A percentile compares a stretch with the other conserved stretches of the same genome.
Conservation (phyloP, 2,113 vertebrate genomes). For the Sphyrna mokarran region DNA sequence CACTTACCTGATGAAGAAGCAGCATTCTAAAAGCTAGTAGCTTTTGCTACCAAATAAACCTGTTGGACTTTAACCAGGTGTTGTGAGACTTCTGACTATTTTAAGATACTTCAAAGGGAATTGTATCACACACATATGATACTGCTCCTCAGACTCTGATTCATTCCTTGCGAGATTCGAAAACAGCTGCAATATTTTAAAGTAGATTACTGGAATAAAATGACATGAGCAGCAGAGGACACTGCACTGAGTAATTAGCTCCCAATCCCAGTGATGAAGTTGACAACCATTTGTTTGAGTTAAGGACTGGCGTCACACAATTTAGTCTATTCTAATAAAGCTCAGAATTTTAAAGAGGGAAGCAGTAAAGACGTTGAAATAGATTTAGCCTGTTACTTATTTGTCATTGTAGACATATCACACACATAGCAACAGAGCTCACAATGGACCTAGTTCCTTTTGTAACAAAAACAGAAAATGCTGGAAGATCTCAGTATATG, state of each 20-base stretch:
- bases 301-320: neutral
- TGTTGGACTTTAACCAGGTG: no score
- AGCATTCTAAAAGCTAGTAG: no score
- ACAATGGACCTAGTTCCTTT: neutral
- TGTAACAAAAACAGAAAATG: no score
- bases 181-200: neutral
- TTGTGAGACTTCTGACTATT: neutral
- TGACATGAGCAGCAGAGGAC: neutral
- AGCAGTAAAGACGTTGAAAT: neutral
- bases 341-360: neutral
- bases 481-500: no score
- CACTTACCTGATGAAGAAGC: no score
- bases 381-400: neutral
- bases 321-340: neutral
- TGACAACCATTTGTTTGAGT: constrained; percentile 19
- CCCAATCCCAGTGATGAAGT: constrained; percentile 28
- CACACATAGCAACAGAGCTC: neutral
- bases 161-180: neutral
- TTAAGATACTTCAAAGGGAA: neutral
- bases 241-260: neutral
- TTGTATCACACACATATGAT: neutral
- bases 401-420: neutral
- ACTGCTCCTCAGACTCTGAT: neutral
- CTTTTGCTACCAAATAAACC: no score
- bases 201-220: neutral